Conservation (phyloP, 92 coral and sea anemone species). For the Epizoanthus stellaris region DNA sequence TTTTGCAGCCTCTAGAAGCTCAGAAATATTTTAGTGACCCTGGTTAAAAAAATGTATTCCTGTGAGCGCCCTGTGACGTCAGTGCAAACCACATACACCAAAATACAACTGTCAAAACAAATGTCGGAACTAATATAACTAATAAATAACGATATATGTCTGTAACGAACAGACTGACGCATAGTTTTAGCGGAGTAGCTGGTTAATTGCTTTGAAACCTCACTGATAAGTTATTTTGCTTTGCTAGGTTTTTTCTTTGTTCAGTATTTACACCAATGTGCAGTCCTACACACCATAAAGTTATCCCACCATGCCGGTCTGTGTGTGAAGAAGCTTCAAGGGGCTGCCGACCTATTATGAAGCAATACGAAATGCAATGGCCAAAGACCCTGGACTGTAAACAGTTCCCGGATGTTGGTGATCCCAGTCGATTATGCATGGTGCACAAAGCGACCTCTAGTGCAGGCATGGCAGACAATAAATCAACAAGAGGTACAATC, state of each 20-base stretch:
- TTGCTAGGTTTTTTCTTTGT: constrained; percentile 16
- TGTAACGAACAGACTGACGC: not conserved
- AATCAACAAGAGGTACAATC: too few relatives aligned
- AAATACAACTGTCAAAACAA: too few relatives aligned
- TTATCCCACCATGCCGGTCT: constrained; percentile 34
- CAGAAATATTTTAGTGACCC: too few relatives aligned
- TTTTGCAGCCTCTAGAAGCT: too few relatives aligned
- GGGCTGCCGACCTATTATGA: constrained; percentile 7
- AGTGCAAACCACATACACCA: too few relatives aligned
- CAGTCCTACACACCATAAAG: not conserved
- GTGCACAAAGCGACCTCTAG: not conserved
- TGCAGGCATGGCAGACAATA: not conserved
- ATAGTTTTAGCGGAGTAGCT: not conserved
- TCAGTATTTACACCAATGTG: constrained; percentile 16
- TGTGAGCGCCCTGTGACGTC: too few relatives aligned
- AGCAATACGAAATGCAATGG: constrained; percentile 6
- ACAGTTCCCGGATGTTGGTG: constrained; percentile 4
- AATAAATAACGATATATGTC: too few relatives aligned
- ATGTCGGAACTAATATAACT: too few relatives aligned
- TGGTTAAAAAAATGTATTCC: too few relatives aligned
- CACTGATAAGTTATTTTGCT: not conserved
- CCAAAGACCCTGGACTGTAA: constrained; percentile 15
- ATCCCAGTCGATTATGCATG: not conserved
- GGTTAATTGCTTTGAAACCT: not conserved
- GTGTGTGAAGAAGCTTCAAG: constrained; percentile 23